Evolutionary conservation across 2,888 invertebrate genomes (phyloP), one percentile per base, ranked within the genome.

Genomic region (Plebejus anna): DNA sequence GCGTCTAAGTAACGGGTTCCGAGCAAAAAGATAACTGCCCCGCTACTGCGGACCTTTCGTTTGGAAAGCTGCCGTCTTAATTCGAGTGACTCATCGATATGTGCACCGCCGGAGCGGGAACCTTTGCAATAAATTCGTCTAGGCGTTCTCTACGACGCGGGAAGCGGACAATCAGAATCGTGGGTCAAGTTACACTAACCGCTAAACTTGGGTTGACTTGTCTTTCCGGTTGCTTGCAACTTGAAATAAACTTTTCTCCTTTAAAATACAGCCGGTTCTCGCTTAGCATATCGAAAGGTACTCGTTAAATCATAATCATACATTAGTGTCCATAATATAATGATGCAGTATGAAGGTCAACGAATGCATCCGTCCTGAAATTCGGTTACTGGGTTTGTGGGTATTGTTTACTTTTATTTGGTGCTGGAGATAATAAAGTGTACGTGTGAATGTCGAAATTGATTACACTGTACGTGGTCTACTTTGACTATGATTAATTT

Each of bases 21-120:
- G 84, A 82, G 92, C 91, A 93, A 93, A 93, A 93, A 92, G 90
- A 92, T 92, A 88, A 86, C 90, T 90, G 89, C 90, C 87, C 85
- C 86, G 81, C 85, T 91, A 89, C 91, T 87, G 83, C 87, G 89
- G 90, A 92, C 92, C 92, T 93, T 93, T 93, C 93, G 87, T 88
- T 92, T 91, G 90, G 93, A 93, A 93, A 93, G 93, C 88, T 89
- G 84, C 86, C 82, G 86, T 88, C 88, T 90, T 89, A 87, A 90
- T 90, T 90, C 84, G 82, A 84, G 85, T 90, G 91, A 91, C 85
- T 89, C 89, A 88, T 88, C 85, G 84, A 82, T 82, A 83, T 81
- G 78, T 76, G 72, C 79, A 81, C 81, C 88, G 87, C 83, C 77
- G 87, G 82, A 78, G 28, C 51, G 73, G 75, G 76, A 78, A 73